Base-by-base conservation (phyloP, 37 sponge, comb jelly and placozoan genomes). In the Theonella swinhoei region DNA sequence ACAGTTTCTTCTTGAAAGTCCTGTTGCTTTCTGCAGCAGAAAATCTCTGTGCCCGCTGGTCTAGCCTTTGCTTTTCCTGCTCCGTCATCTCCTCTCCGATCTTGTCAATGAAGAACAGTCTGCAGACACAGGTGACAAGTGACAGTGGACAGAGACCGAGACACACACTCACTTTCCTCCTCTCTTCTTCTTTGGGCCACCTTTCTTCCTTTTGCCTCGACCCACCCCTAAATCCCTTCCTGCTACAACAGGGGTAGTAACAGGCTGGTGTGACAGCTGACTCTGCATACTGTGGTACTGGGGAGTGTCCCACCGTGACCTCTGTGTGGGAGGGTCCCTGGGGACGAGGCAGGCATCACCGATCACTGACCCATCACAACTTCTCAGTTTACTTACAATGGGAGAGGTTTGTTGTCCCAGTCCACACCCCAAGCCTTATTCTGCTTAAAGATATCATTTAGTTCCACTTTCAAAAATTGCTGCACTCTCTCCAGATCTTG, bases 261-360 rank as follows among this genome's bases (percentile, higher is more conserved):
- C 34, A 23, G 60, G 25, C 20, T 20, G 72, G 26, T 31, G 1
- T 80, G 20, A 68, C 4, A 26, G 70, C n/a, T n/a, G n/a, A n/a
- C n/a, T n/a, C n/a, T n/a, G n/a, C 36, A 39, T 30, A 47, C 54
- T 47, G 54, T 47, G 17, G 34, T 68, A 20, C 2, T 85, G 93
- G 39, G 89, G 93, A 22, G 86, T 81, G 79, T 92, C 93, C 93
- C 93, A 92, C 1, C 93, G 89, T 39, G 87, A 87, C 72, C 58
- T 79, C 64, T 73, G 37, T 17, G 76, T 66, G 17, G 84, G 35
- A 39, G 72, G n/a, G 24, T 43, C 64, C 38, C 67, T 41, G 29
- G 20, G 58, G 19, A 22, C 43, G 28, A 22, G n/a, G 26, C 14
- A 11, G 68, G n/a, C 8, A 11, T 66, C 68, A 25, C 7, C 26